Percentiles rank a stretch among this genome's conserved stretches.
Conservation (phyloP, 1,140 invertebrate species). For the Cepaea nemoralis region DNA sequence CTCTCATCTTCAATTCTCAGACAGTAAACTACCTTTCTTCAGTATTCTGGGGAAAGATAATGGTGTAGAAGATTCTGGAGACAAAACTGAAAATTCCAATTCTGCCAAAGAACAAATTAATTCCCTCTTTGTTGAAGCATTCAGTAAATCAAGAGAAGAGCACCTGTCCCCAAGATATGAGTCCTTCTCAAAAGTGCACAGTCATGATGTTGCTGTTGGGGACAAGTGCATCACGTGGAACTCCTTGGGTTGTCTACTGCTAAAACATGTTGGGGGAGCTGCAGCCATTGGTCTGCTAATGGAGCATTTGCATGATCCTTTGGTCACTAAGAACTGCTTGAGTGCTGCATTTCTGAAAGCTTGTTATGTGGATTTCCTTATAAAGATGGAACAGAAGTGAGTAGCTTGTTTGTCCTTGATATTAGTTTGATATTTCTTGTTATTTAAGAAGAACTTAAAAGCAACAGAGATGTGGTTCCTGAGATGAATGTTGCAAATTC, state of each 20-base stretch:
- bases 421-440: background rate
- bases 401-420: background rate
- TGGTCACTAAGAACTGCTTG: conserved; percentile 4
- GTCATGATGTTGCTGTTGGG: background rate
- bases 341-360: conserved; percentile 22
- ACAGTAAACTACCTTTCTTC: background rate
- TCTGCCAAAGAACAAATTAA: background rate
- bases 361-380: conserved; percentile 21
- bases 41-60: background rate
- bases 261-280: conserved; percentile 33
- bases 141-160: background rate
- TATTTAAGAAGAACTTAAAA: no score
- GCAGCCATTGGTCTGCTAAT: conserved; percentile 22
- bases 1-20: background rate
- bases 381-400: conserved; percentile 33
- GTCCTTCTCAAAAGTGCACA: conserved; percentile 1
- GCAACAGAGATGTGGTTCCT: no score
- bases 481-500: no score
- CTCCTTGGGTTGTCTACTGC: conserved; percentile 23
- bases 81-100: background rate
- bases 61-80: background rate
- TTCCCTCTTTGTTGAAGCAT: background rate
- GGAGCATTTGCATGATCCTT: conserved; percentile 15
- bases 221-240: conserved; percentile 3
- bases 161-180: background rate